These are phyloP conservation scores for Lithophane socia DNA, from an alignment of 2,888 invertebrate genomes.

Conservation along the genomic window DNA sequence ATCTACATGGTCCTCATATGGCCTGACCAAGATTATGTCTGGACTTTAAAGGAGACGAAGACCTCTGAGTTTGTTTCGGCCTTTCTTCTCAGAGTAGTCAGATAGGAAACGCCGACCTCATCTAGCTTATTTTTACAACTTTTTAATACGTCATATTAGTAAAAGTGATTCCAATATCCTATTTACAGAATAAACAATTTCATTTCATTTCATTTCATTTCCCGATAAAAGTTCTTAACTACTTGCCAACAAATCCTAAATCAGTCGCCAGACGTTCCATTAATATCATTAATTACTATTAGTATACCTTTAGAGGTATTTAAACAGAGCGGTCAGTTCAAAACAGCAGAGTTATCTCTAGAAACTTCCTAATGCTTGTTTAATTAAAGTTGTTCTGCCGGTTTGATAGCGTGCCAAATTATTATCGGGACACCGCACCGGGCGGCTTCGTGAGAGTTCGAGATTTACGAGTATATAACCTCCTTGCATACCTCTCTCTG, in stretches of 20 bases:
- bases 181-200: no score
- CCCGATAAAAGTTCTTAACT: neutral
- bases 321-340: conserved; percentile 50
- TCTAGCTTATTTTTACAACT: no score
- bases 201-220: no score
- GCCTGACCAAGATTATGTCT: no score
- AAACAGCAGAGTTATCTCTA: conserved; percentile 58
- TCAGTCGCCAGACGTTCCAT: conserved; percentile 26
- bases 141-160: no score
- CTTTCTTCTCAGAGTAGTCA: no score
- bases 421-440: conserved; percentile 55
- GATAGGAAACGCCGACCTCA: no score
- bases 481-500: conserved; percentile 1
- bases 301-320: conserved; percentile 40
- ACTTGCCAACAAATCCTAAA: neutral
- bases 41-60: no score
- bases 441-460: neutral
- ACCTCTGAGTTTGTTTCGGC: no score
- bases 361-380: conserved; percentile 67
- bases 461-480: neutral
- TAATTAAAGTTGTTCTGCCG: conserved; percentile 72
- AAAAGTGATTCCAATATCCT: no score
- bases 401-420: conserved; percentile 68
- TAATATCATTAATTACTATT: conserved; percentile 41
- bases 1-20: no score